Percentiles rank a stretch among this genome's conserved stretches.
These are phyloP conservation scores for Unio pictorum DNA, from an alignment of 2,888 invertebrate species.

Conservation along the genomic window DNA sequence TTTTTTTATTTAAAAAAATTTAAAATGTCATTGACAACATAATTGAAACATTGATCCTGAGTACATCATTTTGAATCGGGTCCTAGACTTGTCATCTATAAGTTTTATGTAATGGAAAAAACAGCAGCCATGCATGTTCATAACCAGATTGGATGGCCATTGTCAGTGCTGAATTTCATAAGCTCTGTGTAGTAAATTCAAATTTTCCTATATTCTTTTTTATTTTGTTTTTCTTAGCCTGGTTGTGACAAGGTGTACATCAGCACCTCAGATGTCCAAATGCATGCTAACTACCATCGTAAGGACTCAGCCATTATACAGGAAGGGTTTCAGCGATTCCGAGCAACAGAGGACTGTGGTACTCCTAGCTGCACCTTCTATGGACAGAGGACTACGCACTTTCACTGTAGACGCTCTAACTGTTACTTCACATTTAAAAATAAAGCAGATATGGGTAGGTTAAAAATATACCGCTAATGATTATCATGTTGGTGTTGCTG, in stretches of 20 bases:
- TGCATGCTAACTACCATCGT: conserved; percentile 99
- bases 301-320: conserved; percentile 98
- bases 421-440: conserved; percentile 98
- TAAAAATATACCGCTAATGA: not conserved
- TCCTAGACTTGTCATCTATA: no score
- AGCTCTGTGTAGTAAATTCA: no score
- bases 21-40: no score
- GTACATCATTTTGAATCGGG: no score
- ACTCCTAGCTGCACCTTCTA: conserved; percentile 92
- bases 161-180: no score
- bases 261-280: conserved; percentile 98
- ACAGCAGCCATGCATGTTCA: no score
- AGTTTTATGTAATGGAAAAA: no score
- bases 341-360: conserved; percentile 96
- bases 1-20: no score
- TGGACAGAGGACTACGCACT: conserved; percentile 96
- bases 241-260: conserved; percentile 90
- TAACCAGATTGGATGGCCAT: no score
- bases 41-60: no score
- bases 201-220: no score
- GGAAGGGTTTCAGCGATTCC: conserved; percentile 96
- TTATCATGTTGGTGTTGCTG: not conserved
- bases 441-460: conserved; percentile 98
- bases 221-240: not conserved
- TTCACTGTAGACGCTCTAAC: conserved; percentile 92